phyloP scores from a whole-genome alignment of 2,797 vertebrate species.

The Notoglanidium macrostoma region DNA sequence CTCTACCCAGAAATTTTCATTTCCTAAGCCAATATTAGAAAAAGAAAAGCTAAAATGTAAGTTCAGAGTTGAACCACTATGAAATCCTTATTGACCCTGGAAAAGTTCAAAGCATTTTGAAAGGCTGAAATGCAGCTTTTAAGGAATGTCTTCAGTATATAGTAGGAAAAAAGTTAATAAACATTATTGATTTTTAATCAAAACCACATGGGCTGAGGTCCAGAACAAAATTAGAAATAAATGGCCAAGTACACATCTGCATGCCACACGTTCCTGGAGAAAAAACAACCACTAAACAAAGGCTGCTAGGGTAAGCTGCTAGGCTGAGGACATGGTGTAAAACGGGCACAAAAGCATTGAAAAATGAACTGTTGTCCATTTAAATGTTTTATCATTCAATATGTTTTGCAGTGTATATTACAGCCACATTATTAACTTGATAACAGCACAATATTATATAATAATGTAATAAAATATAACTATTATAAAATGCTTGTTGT shows the following conservation, averaged over 20 bases:
- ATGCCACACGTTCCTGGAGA: neutral
- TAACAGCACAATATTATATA: too few relatives aligned
- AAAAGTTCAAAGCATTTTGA: neutral
- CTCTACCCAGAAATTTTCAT: conserved; percentile 5
- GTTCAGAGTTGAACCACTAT: conserved; percentile 1
- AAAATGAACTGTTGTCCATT: neutral
- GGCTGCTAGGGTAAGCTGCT: neutral
- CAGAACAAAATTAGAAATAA: neutral
- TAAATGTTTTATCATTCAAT: neutral
- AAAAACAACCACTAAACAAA: neutral
- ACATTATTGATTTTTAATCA: conserved; percentile 3
- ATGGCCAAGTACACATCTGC: conserved; percentile 1
- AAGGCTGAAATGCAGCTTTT: neutral
- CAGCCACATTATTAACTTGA: too few relatives aligned
- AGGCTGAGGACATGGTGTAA: neutral
- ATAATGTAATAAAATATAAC: too few relatives aligned
- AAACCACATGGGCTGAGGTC: neutral
- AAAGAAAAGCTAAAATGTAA: conserved; percentile 32
- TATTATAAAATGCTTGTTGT: too few relatives aligned
- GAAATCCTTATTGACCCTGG: neutral
- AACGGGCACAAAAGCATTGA: neutral
- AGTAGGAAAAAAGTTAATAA: neutral
- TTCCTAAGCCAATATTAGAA: conserved; percentile 9
- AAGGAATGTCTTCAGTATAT: neutral
- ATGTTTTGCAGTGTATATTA: too few relatives aligned